phyloP scores from a whole-genome alignment of 1,140 invertebrate genomes.

The Halesus radiatus region DNA sequence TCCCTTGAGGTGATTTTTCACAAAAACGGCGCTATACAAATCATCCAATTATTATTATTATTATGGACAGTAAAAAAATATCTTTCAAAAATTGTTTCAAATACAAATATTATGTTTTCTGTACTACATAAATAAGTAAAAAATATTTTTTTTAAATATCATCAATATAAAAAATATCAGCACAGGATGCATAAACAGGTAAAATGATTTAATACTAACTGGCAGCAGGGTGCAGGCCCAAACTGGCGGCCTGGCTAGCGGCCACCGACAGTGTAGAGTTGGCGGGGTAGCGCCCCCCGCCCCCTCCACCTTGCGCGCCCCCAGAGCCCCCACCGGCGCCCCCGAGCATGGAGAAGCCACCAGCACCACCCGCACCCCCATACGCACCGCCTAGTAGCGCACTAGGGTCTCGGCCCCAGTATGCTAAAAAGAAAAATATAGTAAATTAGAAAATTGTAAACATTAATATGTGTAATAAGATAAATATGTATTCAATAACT shows the following conservation, averaged over 20 bases:
- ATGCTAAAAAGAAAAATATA: slow-evolving; percentile 71
- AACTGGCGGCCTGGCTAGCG: slow-evolving; percentile 84
- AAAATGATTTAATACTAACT: slow-evolving; percentile 68
- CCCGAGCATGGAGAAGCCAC: slow-evolving; percentile 64
- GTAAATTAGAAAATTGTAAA: slow-evolving; percentile 19
- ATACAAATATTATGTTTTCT: too few relatives aligned
- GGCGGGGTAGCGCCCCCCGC: slow-evolving; percentile 71
- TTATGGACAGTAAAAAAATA: too few relatives aligned
- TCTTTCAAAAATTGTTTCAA: too few relatives aligned
- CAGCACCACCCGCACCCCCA: slow-evolving; percentile 60
- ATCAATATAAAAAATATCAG: too few relatives aligned
- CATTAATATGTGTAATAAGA: background rate
- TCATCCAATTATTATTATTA: too few relatives aligned
- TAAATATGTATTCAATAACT: too few relatives aligned
- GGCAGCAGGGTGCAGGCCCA: slow-evolving; percentile 76
- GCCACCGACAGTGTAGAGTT: slow-evolving; percentile 84
- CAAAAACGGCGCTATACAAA: too few relatives aligned
- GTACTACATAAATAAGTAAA: too few relatives aligned
- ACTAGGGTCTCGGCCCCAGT: slow-evolving; percentile 76
- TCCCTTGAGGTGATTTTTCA: too few relatives aligned
- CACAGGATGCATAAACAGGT: background rate
- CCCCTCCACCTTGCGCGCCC: slow-evolving; percentile 64
- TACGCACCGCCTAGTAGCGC: slow-evolving; percentile 65
- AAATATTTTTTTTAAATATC: too few relatives aligned
- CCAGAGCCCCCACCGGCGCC: slow-evolving; percentile 65